Evolutionary conservation across 1,140 invertebrate genomes (phyloP), one percentile per base, ranked within the genome.

Genomic region (Drosophila carrolli): DNA sequence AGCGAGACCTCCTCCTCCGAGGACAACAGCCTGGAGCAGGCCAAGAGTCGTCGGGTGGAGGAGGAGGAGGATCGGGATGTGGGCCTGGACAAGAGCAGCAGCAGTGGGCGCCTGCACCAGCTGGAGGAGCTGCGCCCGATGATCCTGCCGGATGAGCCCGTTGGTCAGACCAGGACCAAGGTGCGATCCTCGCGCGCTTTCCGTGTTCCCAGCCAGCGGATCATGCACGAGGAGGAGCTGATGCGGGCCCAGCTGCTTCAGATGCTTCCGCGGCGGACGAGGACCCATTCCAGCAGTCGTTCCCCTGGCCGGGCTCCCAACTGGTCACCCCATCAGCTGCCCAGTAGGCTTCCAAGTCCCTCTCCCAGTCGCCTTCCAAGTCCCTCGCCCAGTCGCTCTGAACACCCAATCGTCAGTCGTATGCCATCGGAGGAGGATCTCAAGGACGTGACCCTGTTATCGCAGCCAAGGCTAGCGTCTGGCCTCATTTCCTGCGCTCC

Each of bases 1-100:
- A 85, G 82, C 29, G 55, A 78, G 14, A 32, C 29, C 29, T 75
- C 82, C 14, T 84, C 81, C 1, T 78, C 70, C 13, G 76, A 79
- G 5, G 23, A 50, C n/a, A 19, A 10, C 4, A n/a, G n/a, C 0
- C 0, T 13, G 7, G 4, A 14, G 2, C 23, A n/a, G 13, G 13
- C 47, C 10, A 7, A 6, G 3, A 13, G 5, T 0, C 11, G 5
- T 5, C 44, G 13, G 19, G 19, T 7, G 13, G 2, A 0, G 27
- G 13, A 48, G 9, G 7, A 29, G 9, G 7, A 29, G 5, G 46
- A 13, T 3, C 4, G 0, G 4, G 16, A 23, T 3, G 10, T 1
- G 9, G 16, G 5, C 1, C 5, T 44, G 43, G 19, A 3, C 32
- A 1, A 8, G 16, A 46, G 16, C 29, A 29, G 9, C 16, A 41